Percentiles rank a stretch among this genome's conserved stretches.
phyloP scores from a whole-genome alignment of 2,888 invertebrate species.

The Scelioninae gen. 2 region DNA sequence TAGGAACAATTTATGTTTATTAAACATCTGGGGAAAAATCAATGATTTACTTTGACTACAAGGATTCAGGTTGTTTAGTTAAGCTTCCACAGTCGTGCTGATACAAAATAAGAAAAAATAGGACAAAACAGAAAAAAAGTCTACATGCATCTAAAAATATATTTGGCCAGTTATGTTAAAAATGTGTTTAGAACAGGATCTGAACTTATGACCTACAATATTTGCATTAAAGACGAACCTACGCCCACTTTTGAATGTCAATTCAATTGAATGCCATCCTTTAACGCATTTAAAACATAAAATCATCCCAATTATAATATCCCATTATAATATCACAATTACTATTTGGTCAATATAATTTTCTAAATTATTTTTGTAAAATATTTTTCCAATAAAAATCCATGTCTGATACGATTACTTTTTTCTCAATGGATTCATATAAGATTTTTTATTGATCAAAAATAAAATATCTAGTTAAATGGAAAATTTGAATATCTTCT shows the following conservation, averaged over 20 bases:
- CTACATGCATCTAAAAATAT: neutral
- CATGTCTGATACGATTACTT: too few relatives aligned
- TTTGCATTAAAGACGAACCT: constrained; percentile 11
- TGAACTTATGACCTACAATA: constrained; percentile 30
- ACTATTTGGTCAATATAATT: too few relatives aligned
- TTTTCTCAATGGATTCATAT: too few relatives aligned
- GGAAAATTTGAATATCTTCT: neutral
- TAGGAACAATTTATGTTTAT: constrained; percentile 9
- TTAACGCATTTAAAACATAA: neutral
- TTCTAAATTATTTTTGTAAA: too few relatives aligned
- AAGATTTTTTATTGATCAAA: too few relatives aligned
- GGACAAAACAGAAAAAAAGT: constrained; percentile 11
- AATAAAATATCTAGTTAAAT: too few relatives aligned
- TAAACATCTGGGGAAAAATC: constrained; percentile 19
- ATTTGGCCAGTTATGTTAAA: constrained; percentile 3
- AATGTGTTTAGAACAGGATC: constrained; percentile 10
- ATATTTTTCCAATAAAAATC: too few relatives aligned
- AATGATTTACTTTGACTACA: constrained; percentile 21
- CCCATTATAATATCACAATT: too few relatives aligned
- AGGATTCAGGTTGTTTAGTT: constrained; percentile 32
- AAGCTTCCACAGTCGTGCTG: constrained; percentile 4
- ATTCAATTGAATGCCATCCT: constrained; percentile 8
- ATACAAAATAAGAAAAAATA: too few relatives aligned
- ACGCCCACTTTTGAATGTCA: constrained; percentile 33
- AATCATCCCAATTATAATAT: too few relatives aligned